Base-by-base conservation (phyloP, 2,113 vertebrate genomes). In the Serinus canaria region DNA sequence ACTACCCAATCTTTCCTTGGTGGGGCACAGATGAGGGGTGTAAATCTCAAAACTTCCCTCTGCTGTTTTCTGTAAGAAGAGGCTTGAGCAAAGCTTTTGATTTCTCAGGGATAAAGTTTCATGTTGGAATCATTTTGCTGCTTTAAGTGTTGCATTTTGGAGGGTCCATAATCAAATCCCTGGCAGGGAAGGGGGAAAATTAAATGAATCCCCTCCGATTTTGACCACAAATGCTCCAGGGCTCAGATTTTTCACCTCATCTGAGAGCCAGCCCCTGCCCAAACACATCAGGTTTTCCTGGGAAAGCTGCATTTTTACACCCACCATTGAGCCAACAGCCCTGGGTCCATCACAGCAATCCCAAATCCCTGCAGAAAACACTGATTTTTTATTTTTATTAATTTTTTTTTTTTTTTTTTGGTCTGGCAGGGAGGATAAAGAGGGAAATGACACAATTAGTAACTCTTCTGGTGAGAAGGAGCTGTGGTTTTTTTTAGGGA, bases 301-400 rank as follows among this genome's bases (percentile, higher is more conserved):
- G 85, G 88, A 88, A 92, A 80, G 60, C 46, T 37, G 39, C 24
- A 53, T 23, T 37, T 22, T 76, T 21, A 46, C 67, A 22, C 2
- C 4, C 14, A 37, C 6, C 6, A 1, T 6, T 0, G 1, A 95
- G 49, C 43, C 83, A 74, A 17, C 9, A 2, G 27, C 46, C 44
- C 58, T 33, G 0, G 0, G 20, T 31, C 46, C 74, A 35, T 41
- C 1, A 0, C 60, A 82, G 37, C 23, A 13, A 47, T 20, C 74
- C 58, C 74, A 85, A n/a, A 91, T 49, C 66, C 87, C 64, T 11
- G 39, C 25, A 52, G 74, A 46, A 68, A 70, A 70, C 10, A 15
- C 20, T 1, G 43, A 13, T 5, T 35, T 52, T 43, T 8, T 35
- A 8, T 5, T 39, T 33, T 13, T 4, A 4, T 39, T 47, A 30